These are phyloP conservation scores for Tetragnatha montana DNA, from an alignment of 2,888 invertebrate species.

Conservation along the genomic window DNA sequence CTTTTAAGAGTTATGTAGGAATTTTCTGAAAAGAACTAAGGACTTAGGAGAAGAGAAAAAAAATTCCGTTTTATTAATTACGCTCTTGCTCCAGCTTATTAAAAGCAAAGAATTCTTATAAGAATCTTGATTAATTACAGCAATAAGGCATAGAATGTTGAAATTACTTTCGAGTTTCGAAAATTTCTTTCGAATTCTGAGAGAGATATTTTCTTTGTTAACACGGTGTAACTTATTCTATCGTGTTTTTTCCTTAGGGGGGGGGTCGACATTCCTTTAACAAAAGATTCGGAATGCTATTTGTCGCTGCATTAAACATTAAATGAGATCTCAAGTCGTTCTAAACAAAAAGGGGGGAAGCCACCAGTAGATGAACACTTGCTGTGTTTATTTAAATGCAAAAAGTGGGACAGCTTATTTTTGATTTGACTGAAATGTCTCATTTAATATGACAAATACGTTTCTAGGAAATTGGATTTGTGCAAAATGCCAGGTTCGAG, in stretches of 20 bases:
- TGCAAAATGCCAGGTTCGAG: slow-evolving; percentile 25
- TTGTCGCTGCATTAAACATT: slow-evolving; percentile 53
- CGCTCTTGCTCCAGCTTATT: slow-evolving; percentile 37
- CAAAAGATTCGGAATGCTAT: slow-evolving; percentile 48
- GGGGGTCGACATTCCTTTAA: slow-evolving; percentile 12
- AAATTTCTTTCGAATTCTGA: slow-evolving; percentile 28
- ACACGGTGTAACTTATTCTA: slow-evolving; percentile 38
- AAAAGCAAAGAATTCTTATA: slow-evolving; percentile 50
- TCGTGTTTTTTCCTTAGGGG: not conserved
- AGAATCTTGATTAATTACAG: slow-evolving; percentile 56
- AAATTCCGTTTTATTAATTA: slow-evolving; percentile 45
- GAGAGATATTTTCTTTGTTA: slow-evolving; percentile 46
- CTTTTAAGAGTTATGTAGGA: slow-evolving; percentile 30
- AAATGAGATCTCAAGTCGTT: slow-evolving; percentile 32
- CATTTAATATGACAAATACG: slow-evolving; percentile 58
- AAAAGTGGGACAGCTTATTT: slow-evolving; percentile 26
- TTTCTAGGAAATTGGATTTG: slow-evolving; percentile 61
- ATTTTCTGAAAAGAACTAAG: slow-evolving; percentile 34
- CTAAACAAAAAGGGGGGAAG: slow-evolving; percentile 8
- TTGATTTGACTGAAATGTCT: slow-evolving; percentile 50
- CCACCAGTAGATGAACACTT: slow-evolving; percentile 32
- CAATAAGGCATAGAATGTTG: slow-evolving; percentile 50
- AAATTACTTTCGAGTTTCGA: slow-evolving; percentile 52
- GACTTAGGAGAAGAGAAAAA: not conserved
- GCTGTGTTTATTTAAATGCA: slow-evolving; percentile 39